A percentile compares a stretch with the other conserved stretches of the same genome.
Conservation (phyloP, 30 jellyfish, hydroid and myxozoan species). For the Aurelia coerulea region DNA sequence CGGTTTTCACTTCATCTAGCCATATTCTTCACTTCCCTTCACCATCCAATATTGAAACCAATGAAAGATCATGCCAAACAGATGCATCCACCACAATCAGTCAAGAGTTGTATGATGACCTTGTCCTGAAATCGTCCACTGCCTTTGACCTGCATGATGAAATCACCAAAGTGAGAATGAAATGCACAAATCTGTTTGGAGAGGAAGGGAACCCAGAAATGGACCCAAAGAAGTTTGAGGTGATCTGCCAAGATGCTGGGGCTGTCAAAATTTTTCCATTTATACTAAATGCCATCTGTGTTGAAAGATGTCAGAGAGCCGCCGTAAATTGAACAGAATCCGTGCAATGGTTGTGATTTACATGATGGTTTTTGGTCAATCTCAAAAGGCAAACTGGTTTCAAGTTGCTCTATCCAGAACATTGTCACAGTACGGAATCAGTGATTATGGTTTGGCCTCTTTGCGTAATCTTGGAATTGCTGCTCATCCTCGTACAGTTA, state of each 20-base stretch:
- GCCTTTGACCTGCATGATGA: constrained; percentile 27
- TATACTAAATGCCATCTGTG: constrained; percentile 16
- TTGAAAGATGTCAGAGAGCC: constrained; percentile 38
- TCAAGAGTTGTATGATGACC: constrained; percentile 24
- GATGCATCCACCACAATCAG: constrained; percentile 2
- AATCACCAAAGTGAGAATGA: constrained; percentile 15
- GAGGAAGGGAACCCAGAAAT: constrained; percentile 54
- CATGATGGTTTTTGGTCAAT: constrained; percentile 14
- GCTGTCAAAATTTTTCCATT: constrained; percentile 21
- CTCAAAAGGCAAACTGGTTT: constrained; percentile 43
- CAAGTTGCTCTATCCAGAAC: constrained; percentile 46
- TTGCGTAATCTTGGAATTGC: constrained; percentile 43
- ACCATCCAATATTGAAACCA: neutral
- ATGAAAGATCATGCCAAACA: constrained; percentile 19
- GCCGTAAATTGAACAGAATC: constrained; percentile 4
- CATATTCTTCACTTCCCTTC: constrained; percentile 10
- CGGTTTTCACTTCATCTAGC: constrained; percentile 20
- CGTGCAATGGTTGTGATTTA: constrained; percentile 4
- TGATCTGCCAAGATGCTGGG: constrained; percentile 37
- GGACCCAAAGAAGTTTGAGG: constrained; percentile 43
- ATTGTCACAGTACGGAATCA: constrained; percentile 31
- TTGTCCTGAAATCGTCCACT: constrained; percentile 16
- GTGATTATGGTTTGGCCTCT: constrained; percentile 27
- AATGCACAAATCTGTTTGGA: constrained; percentile 40
- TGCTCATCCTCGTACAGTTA: constrained; percentile 51